Base-by-base conservation (phyloP, 1,140 invertebrate species). In the Drosophila murphyi region DNA sequence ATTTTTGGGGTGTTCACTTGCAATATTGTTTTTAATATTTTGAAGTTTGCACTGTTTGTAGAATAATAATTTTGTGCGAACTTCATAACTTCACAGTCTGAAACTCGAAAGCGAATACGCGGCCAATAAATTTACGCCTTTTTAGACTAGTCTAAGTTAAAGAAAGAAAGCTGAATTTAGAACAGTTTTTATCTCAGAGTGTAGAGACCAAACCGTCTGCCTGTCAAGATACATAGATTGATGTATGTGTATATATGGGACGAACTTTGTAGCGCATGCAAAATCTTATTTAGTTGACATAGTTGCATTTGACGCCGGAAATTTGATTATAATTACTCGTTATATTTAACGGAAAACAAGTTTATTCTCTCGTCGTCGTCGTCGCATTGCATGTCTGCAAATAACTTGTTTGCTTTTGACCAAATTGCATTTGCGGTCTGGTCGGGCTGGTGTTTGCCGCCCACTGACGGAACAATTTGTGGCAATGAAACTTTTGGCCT, bases 261-360 rank as follows among this genome's bases (percentile, higher is more conserved):
- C 56, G 35, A 20, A 41, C 29, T 43, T 51, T 72, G 37, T n/a
- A 50, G 57, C 39, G 63, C 67, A 87, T 87, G 83, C 57, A 87
- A 82, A 41, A 79, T 77, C 76, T 80, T 87, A 83, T 88, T 69
- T 57, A 63, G 65, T 79, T 87, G 76, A 88, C 82, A 87, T 72
- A 87, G 83, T 88, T 87, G 73, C 75, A 81, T 62, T 57, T 41
- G 51, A 63, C 67, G 80, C 80, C 82, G 82, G 83, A 87, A 88
- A 88, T 80, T 86, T 67, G 67, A 52, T 79, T 79, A 76, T 76
- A 82, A 76, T 82, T 79, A 72, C 72, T 68, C 62, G 67, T 67
- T 73, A 78, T 88, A 68, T 60, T 82, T 63, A 70, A 65, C 68
- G 73, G 41, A 60, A 73, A 88, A 82, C 82, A 72, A 82, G 82